Base-by-base conservation (phyloP, 2,797 vertebrate genomes). In the Pseudotriccus pelzelni region DNA sequence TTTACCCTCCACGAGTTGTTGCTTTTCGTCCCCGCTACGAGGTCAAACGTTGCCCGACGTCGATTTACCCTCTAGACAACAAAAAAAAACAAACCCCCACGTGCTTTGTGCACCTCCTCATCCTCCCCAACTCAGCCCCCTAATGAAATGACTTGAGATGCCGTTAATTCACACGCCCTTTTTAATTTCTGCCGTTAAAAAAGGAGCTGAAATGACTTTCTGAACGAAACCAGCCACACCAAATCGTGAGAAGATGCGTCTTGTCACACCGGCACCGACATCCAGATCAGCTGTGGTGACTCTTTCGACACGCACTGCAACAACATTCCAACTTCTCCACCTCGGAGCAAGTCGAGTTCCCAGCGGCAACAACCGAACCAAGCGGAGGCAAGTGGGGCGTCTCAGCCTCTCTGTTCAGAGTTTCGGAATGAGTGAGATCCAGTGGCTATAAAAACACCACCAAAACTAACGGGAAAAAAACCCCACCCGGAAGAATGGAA, bases 21-120 rank as follows among this genome's bases (percentile, higher is more conserved):
- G 9, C 17, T 78, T 83, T 68, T 39, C 34, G n/a, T 15, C 34
- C 67, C 36, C 28, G 5, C 28, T 16, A 13, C 4, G 49, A 10
- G 4, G 59, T 24, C 7, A 20, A 41, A 17, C 11, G 30, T 47
- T 41, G 41, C 44, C 36, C 73, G 70, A 9, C 6, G 16, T 76
- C 8, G n/a, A 32, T 78, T 87, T 46, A 53, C 49, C n/a, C 36
- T 9, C 27, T 7, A 18, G 2, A 52, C 70, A 44, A 84, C n/a
- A 47, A 25, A 20, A 23, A 50, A 39, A 39, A 39, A 39, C 10
- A 39, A 37, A 8, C 24, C 24, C 17, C 58, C 63, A 50, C 14
- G 20, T 17, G 1, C 0, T 1, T 37, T 78, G 49, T 21, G 9
- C 12, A 34, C 8, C 72, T 32, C 46, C 37, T 17, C 2, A 0